These are phyloP conservation scores for Saxicola maurus DNA, from an alignment of 2,797 vertebrate genomes.

Conservation along the genomic window DNA sequence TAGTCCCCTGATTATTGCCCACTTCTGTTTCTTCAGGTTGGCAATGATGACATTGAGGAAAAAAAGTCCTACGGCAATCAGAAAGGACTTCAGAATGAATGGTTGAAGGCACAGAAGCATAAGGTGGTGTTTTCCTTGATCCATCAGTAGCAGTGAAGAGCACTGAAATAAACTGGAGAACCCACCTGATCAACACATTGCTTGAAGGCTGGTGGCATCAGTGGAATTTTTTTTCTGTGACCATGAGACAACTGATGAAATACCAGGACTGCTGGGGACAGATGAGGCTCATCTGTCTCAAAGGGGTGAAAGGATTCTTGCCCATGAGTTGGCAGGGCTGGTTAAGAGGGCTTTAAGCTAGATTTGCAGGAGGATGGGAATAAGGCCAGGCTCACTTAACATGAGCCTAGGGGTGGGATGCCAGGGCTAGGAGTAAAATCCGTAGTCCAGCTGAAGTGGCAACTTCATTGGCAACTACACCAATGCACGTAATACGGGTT, in stretches of 20 bases:
- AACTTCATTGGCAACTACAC: neutral
- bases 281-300: neutral
- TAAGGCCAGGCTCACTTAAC: neutral
- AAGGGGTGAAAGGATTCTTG: neutral
- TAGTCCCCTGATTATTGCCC: neutral
- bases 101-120: neutral
- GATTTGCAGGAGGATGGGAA: neutral
- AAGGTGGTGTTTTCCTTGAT: neutral
- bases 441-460: neutral
- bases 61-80: neutral
- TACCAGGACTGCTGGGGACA: neutral
- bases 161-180: neutral
- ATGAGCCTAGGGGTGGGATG: neutral
- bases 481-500: no score
- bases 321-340: neutral
- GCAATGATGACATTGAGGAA: neutral
- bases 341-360: neutral
- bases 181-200: neutral
- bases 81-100: neutral
- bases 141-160: neutral
- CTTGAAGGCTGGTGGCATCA: neutral
- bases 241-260: neutral
- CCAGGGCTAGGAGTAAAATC: neutral
- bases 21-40: neutral
- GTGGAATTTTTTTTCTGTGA: neutral